These are phyloP conservation scores for Agonum fuliginosum DNA, from an alignment of 2,888 invertebrate genomes.

Conservation along the genomic window DNA sequence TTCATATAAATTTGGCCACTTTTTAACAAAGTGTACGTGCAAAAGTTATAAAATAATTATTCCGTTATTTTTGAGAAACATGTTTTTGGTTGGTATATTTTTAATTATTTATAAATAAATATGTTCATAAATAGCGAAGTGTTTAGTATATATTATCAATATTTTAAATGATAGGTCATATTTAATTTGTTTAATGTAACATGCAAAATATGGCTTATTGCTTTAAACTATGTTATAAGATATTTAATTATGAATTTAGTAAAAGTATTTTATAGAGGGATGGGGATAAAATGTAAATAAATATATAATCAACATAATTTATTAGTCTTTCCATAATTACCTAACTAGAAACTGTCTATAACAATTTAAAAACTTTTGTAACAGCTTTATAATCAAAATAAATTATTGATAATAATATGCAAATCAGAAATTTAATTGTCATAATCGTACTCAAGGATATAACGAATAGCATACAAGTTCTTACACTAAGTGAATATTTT, in stretches of 20 bases:
- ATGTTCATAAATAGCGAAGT: slow-evolving; percentile 13
- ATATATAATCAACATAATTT: slow-evolving; percentile 32
- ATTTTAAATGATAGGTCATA: slow-evolving; percentile 19
- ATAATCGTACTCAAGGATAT: too few species aligned
- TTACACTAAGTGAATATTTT: too few species aligned
- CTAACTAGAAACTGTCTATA: too few species aligned
- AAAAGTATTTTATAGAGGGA: slow-evolving; percentile 33
- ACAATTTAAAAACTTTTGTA: too few species aligned
- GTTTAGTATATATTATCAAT: slow-evolving; percentile 4
- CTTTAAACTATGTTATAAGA: slow-evolving; percentile 19
- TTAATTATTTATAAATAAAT: slow-evolving; percentile 6
- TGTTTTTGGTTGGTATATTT: slow-evolving; percentile 6
- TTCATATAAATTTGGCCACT: slow-evolving; percentile 10
- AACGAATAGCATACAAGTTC: too few species aligned
- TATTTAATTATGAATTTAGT: slow-evolving; percentile 27
- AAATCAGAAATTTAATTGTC: too few species aligned
- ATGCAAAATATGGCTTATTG: slow-evolving; percentile 14
- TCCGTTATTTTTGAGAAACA: neutral
- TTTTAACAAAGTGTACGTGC: slow-evolving; percentile 6
- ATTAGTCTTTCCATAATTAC: too few species aligned
- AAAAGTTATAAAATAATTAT: neutral
- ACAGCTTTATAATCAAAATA: too few species aligned
- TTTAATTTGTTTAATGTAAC: neutral
- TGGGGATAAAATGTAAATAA: slow-evolving; percentile 27
- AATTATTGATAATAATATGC: too few species aligned